Base-by-base conservation (phyloP, 1,140 invertebrate species). In the Trypoxylus dichotomus region DNA sequence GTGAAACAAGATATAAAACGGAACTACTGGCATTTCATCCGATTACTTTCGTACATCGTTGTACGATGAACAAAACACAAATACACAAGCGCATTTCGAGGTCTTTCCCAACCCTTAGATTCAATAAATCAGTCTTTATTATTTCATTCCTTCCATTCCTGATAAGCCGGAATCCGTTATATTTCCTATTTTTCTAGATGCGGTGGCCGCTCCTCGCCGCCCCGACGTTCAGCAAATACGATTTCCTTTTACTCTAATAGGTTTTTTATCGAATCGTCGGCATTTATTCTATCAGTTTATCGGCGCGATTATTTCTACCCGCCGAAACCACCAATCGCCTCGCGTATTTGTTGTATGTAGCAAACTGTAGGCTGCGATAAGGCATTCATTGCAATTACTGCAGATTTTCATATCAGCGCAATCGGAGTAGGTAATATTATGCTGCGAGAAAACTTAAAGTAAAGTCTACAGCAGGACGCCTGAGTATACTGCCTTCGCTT, bases 41-140 rank as follows among this genome's bases (percentile, higher is more conserved):
- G 19, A 19, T 19, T 63, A 63, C 60, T 19, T 63, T 24, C 13
- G 60, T 19, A 19, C 60, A 2, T 63, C 7, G 21, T 11, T 27
- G 60, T 24, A 63, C 60, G 21, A 63, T 11, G 60, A 24, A 63
- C 21, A 63, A 24, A 63, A 63, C 47, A 58, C 47, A 63, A 13
- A 63, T 63, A 27, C 21, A 63, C 19, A 19, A 25, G 60, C 1
- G 10, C n/a, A 19, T 19, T 63, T 63, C 60, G 60, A 25, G 60
- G 60, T 27, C 21, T 63, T 24, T 27, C 60, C 60, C 60, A 63
- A 1, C 60, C 60, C 60, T 63, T 1, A 63, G 1, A 63, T 63
- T 63, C 60, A 63, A 63, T 63, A 63, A 63, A 63, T 63, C 60
- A 63, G 60, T 63, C 60, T 63, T 63, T 63, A 63, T 63, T 63